A percentile compares a stretch with the other conserved stretches of the same genome.
Evolutionary conservation across 2,888 invertebrate species (phyloP).

Genomic region (Chaitophorus viminalis): DNA sequence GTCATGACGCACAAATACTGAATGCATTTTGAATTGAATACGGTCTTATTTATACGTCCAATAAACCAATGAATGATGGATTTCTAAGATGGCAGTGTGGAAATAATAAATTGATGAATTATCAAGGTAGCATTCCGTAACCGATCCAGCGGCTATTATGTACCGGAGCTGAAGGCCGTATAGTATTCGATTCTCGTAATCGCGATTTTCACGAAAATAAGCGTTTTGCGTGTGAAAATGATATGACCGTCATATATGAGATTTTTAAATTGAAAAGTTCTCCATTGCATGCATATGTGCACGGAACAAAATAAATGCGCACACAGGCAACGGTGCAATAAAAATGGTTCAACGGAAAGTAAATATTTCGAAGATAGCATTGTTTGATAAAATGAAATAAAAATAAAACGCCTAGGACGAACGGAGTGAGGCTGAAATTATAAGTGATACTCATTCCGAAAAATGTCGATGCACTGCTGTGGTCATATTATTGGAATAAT

Average conservation of each 20-base stretch:
- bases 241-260: background rate
- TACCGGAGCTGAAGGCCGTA: background rate
- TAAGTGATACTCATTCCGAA: no score
- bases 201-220: background rate
- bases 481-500: no score
- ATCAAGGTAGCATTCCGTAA: slow-evolving; percentile 25
- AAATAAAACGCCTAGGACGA: background rate
- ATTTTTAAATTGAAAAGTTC: background rate
- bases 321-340: no score
- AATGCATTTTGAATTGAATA: slow-evolving; percentile 39
- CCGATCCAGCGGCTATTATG: slow-evolving; percentile 18
- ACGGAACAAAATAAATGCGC: background rate
- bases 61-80: slow-evolving; percentile 28
- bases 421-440: no score
- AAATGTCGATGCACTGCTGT: no score
- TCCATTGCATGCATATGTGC: background rate
- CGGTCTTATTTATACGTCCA: slow-evolving; percentile 22
- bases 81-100: slow-evolving; percentile 26
- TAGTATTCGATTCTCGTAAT: slow-evolving; percentile 12
- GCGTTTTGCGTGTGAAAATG: background rate
- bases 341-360: background rate
- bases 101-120: slow-evolving; percentile 55
- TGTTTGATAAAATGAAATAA: background rate
- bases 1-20: slow-evolving; percentile 29
- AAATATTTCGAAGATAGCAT: background rate